Conservation (phyloP, 2,888 invertebrate genomes). For the Watsonalla binaria region DNA sequence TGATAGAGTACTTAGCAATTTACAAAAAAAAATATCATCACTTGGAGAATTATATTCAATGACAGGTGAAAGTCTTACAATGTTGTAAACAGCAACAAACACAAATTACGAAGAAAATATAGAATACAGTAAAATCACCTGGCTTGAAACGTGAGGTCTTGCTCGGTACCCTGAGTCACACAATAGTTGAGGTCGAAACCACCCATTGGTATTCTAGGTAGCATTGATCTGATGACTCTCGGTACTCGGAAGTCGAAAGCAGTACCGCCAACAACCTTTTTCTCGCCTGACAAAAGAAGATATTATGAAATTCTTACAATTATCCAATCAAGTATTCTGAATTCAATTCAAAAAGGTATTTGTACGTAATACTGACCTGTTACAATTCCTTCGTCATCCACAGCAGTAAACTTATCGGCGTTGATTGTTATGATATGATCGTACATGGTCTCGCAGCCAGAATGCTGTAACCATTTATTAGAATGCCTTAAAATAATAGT, state of each 20-base stretch:
- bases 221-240: constrained; percentile 81
- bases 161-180: constrained; percentile 79
- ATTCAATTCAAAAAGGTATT: neutral
- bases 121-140: constrained; percentile 48
- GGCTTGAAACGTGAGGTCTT: constrained; percentile 80
- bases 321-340: neutral
- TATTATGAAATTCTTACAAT: neutral
- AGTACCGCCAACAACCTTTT: constrained; percentile 83
- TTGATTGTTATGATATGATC: constrained; percentile 86
- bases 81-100: neutral
- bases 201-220: constrained; percentile 81
- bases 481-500: too few relatives aligned
- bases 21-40: too few relatives aligned
- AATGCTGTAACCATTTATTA: constrained; percentile 57
- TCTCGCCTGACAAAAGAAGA: constrained; percentile 75
- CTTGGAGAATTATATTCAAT: neutral
- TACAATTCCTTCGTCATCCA: constrained; percentile 84
- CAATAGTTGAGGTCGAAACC: constrained; percentile 93
- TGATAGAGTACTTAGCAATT: too few relatives aligned
- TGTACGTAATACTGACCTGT: too few relatives aligned
- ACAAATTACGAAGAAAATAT: neutral
- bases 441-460: constrained; percentile 80
- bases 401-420: constrained; percentile 86
- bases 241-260: constrained; percentile 86
- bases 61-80: neutral